These are phyloP conservation scores for Aegithalos caudatus DNA, from an alignment of 2,113 vertebrate species.

Conservation along the genomic window DNA sequence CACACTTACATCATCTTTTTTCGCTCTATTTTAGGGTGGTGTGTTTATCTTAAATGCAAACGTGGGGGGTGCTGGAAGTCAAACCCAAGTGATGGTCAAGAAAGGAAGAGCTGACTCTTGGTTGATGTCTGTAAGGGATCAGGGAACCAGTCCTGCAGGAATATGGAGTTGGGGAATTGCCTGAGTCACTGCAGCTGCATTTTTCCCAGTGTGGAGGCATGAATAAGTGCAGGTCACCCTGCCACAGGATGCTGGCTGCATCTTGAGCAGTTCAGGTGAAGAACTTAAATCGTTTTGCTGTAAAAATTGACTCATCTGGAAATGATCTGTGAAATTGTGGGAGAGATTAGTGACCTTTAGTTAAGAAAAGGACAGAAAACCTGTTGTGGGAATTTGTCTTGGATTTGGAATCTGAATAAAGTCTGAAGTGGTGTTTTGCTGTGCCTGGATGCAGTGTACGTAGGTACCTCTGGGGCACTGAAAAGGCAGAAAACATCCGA, in stretches of 20 bases:
- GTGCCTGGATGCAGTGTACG: neutral
- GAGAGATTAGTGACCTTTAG: neutral
- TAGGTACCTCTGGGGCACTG: fast-evolving
- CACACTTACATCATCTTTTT: neutral
- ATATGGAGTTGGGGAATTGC: neutral
- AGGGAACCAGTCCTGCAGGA: neutral
- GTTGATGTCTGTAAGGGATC: neutral
- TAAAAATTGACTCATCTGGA: neutral
- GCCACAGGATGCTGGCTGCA: neutral
- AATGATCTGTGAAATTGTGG: neutral
- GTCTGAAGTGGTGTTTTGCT: neutral
- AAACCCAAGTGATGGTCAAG: neutral
- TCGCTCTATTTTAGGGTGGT: neutral
- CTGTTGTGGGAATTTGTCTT: neutral
- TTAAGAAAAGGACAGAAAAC: neutral
- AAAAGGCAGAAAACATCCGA: neutral
- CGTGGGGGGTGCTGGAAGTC: fast-evolving
- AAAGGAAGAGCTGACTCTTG: neutral
- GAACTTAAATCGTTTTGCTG: neutral
- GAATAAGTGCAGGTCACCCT: neutral
- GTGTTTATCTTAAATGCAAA: neutral
- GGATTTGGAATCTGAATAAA: neutral
- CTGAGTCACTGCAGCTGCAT: neutral
- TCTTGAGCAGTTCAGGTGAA: neutral
- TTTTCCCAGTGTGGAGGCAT: fast-evolving